phyloP scores from a whole-genome alignment of 2,113 vertebrate species.

The Cranoglanis bouderius region DNA sequence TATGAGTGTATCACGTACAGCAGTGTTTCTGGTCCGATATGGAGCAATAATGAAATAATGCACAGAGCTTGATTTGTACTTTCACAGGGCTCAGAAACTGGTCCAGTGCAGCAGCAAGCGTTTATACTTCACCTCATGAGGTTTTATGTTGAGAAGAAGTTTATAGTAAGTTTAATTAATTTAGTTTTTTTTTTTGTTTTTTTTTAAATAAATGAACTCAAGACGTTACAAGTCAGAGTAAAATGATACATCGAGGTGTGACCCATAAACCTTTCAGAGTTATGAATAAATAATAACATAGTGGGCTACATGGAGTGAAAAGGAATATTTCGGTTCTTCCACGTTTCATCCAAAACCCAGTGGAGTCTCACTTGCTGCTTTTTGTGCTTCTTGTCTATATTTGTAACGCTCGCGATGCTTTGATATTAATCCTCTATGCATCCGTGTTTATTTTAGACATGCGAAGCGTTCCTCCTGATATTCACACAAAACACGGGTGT shows the following conservation, averaged over 20 bases:
- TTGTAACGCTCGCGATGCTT: neutral
- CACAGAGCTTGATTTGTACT: neutral
- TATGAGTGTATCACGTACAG: neutral
- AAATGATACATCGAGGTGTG: neutral
- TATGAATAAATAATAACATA: neutral
- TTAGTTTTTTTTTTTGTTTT: neutral
- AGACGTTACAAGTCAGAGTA: too few species aligned
- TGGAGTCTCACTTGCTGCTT: neutral
- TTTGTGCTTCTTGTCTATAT: neutral
- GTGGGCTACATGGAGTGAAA: neutral
- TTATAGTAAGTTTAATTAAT: neutral
- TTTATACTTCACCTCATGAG: neutral
- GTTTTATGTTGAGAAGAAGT: neutral
- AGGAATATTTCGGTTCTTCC: neutral
- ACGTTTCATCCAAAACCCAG: neutral
- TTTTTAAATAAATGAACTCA: neutral
- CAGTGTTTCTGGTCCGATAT: neutral
- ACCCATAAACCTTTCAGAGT: neutral
- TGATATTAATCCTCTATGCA: neutral
- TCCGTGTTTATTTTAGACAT: slow-evolving; percentile 8
- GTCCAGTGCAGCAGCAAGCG: neutral
- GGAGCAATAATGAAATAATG: neutral
- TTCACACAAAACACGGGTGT: neutral
- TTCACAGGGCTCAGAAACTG: neutral
- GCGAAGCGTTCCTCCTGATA: slow-evolving; percentile 3